These are phyloP conservation scores for Struthio camelus DNA, from an alignment of 2,113 vertebrate species.

Conservation along the genomic window DNA sequence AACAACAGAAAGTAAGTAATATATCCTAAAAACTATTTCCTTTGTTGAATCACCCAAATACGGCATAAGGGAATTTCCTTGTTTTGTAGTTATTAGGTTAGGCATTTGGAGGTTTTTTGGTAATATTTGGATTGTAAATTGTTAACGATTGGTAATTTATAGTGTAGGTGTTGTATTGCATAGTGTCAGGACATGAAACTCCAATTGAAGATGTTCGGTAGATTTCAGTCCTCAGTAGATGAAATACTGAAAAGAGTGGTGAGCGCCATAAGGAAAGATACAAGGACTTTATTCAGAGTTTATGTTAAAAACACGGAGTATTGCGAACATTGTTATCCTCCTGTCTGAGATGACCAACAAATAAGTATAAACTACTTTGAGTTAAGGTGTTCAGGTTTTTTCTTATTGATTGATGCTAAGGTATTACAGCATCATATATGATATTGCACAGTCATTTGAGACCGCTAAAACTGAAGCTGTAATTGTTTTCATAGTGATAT, in stretches of 20 bases:
- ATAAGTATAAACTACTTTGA: background rate
- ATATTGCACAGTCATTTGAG: background rate
- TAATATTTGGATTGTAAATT: constrained; percentile 34
- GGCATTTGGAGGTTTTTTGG: constrained; percentile 59
- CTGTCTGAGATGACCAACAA: background rate
- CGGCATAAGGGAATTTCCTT: constrained; percentile 41
- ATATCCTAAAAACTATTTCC: constrained; percentile 75
- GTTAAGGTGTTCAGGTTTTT: background rate
- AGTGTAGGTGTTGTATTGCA: background rate
- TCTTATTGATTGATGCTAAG: background rate
- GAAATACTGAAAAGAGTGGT: background rate
- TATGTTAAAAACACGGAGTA: background rate
- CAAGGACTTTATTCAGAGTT: background rate
- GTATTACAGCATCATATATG: background rate
- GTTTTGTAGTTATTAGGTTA: constrained; percentile 53
- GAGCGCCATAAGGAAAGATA: background rate
- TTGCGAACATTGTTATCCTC: background rate
- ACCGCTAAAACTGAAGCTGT: background rate
- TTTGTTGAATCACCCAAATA: constrained; percentile 62
- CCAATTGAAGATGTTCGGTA: background rate
- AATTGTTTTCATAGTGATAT: background rate
- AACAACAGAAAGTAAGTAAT: constrained; percentile 99
- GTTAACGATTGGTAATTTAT: constrained; percentile 26
- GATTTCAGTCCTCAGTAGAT: background rate
- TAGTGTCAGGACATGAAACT: background rate